Conservation (phyloP, 1,140 invertebrate genomes). For the Leptinotarsa defecta region DNA sequence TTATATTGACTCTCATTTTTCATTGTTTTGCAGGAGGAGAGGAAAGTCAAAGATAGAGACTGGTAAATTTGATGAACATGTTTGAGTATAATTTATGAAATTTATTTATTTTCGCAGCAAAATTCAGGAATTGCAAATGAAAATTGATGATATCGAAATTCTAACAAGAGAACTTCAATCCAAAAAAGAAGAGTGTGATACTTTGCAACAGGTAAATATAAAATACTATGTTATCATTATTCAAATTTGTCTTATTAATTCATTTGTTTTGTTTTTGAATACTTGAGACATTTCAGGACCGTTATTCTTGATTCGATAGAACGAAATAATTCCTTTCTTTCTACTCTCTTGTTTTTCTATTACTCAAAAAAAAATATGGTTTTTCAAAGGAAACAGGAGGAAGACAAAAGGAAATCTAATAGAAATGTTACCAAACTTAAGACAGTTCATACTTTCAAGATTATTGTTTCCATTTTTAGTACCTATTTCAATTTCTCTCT, state of each 20-base stretch:
- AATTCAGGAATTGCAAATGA: conserved; percentile 30
- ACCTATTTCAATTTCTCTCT: not conserved
- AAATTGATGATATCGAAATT: conserved; percentile 30
- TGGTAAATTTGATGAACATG: conserved; percentile 24
- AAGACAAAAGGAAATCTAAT: no score
- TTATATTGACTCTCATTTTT: no score
- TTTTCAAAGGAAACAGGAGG: no score
- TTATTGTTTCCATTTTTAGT: not conserved
- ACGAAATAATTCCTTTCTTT: no score
- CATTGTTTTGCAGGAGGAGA: conserved; percentile 36
- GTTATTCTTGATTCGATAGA: no score
- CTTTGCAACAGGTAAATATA: conserved; percentile 38
- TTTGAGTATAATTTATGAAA: not conserved
- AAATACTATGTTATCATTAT: no score
- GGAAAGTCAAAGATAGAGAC: conserved; percentile 32
- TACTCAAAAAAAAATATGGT: no score
- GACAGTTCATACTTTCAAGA: not conserved
- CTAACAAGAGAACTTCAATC: conserved; percentile 33
- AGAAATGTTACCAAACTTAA: no score
- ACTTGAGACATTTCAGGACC: no score
- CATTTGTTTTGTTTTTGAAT: no score
- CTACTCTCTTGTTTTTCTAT: no score
- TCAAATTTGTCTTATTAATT: no score
- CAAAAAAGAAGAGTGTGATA: conserved; percentile 39
- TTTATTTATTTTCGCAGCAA: conserved; percentile 16